Evolutionary conservation across 2,113 vertebrate species (phyloP).

Genomic region (Halcyon senegalensis): DNA sequence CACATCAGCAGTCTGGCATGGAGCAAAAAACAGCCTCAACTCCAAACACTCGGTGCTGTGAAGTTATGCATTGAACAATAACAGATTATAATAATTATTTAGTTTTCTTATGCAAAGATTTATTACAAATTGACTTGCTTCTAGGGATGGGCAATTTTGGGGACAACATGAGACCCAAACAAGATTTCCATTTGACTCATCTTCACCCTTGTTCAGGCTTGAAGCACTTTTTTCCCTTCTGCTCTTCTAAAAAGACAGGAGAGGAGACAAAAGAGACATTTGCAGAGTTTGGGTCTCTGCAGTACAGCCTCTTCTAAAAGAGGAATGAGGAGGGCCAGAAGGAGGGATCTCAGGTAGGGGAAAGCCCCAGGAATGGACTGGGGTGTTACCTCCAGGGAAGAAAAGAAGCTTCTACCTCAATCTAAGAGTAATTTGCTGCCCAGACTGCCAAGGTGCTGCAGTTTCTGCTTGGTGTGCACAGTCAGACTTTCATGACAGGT

Average conservation of each 20-base stretch:
- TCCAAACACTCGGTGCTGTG: background rate
- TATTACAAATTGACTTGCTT: background rate
- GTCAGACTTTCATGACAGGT: background rate
- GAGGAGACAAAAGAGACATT: background rate
- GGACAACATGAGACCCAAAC: background rate
- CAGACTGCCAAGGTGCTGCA: background rate
- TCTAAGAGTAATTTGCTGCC: background rate
- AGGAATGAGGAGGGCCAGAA: background rate
- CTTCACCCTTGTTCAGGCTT: background rate
- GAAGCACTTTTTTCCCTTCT: background rate
- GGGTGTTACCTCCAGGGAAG: background rate
- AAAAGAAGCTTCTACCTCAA: background rate
- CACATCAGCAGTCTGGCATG: background rate
- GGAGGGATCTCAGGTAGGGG: background rate
- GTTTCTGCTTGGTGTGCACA: background rate
- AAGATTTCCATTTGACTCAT: background rate
- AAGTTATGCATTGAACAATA: background rate
- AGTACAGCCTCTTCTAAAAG: background rate
- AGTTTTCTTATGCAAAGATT: background rate
- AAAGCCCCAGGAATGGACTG: background rate
- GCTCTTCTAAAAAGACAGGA: background rate
- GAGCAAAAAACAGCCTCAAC: background rate
- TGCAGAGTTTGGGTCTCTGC: background rate
- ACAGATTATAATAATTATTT: background rate
- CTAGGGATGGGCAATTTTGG: background rate